Evolutionary conservation across 2,888 invertebrate genomes (phyloP), one percentile per base, ranked within the genome.

Genomic region (Calliscelio sp.): DNA sequence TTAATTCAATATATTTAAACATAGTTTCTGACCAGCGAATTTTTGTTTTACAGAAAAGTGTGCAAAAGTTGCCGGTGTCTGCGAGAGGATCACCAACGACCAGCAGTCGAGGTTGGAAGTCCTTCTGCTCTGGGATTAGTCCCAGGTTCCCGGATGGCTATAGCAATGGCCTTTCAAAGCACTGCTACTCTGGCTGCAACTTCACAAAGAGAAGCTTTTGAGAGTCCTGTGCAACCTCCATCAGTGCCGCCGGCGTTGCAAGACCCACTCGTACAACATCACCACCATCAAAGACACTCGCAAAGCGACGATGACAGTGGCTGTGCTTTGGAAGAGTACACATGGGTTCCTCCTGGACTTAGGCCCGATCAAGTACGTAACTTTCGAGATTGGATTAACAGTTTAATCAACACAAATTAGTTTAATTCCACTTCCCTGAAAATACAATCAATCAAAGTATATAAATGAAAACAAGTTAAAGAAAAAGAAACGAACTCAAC

Each of bases 301-400:
- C 98, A 98, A 93, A 98, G 98, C 85, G 99, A 99, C 93, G 99
- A 99, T 92, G 99, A 99, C 94, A 98, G 98, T 71, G 99, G 99
- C 10, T 99, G 99, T 93, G 99, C 99, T 22, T 94, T 99, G 86
- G 99, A 99, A 93, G 99, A 99, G 93, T 99, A 99, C 93, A 98
- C 98, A 1, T 99, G 99, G 99, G 98, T 99, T 85, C 99, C 99
- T 44, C 98, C 98, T 2, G 99, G 99, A 84, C 94, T 99, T 16
- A 95, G 98, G 92, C 98, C 99, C 0, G 99, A 99, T 94, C 98
- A 99, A 96, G 99, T 99, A 93, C 32, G 63, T 66, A 61, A 35
- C 35, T 44, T 25, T 7, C 28, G 41, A 24, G 24, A 59, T 53
- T 20, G 5, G n/a, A 53, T 10, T 4, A 68, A 6, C 11, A 32